Evolutionary conservation across 1,140 invertebrate species (phyloP), one percentile per base, ranked within the genome.

Genomic region (Trissolcus basalis): DNA sequence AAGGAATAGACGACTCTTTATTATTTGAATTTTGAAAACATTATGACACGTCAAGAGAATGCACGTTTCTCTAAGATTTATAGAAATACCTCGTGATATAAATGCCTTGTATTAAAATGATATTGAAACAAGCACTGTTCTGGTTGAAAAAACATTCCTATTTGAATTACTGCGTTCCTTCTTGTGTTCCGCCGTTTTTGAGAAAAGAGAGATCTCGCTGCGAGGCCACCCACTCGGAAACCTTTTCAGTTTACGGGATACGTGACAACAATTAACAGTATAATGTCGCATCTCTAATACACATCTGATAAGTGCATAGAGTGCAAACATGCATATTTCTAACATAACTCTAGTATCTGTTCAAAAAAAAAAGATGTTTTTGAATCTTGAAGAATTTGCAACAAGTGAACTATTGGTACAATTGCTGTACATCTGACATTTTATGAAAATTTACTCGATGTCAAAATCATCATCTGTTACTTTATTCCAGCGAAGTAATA

Each of bases 171-270:
- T 27, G 11, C 19, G 47, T 49, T 8, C 11, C 39, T 53, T 47
- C 55, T 56, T 49, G 44, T 15, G 41, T 64, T 68, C 71, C 50
- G 50, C 56, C 13, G 13, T 74, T 78, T 55, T 58, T 4, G 53
- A 45, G 39, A 65, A 56, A 63, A 13, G 47, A n/a, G 12, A 12
- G 14, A 44, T 0, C 32, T 14, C n/a, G 27, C 50, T 70, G 69
- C 63, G 77, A 83, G 85, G 82, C 85, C 85, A 86, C 85, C 85
- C 81, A 86, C 83, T 83, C 83, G 49, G 83, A 81, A 79, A 76
- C 36, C 73, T 76, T 70, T 65, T 68, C 32, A 60, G 48, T 51
- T 70, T 70, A 63, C 67, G 59, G 53, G 55, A 64, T 76, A 36
- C 79, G 65, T 78, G 77, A 79, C 79, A 82, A 84, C 82, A 84